Percentiles rank a stretch among this genome's conserved stretches.
Evolutionary conservation across 2,113 vertebrate species (phyloP).

Genomic region (Indri indri): DNA sequence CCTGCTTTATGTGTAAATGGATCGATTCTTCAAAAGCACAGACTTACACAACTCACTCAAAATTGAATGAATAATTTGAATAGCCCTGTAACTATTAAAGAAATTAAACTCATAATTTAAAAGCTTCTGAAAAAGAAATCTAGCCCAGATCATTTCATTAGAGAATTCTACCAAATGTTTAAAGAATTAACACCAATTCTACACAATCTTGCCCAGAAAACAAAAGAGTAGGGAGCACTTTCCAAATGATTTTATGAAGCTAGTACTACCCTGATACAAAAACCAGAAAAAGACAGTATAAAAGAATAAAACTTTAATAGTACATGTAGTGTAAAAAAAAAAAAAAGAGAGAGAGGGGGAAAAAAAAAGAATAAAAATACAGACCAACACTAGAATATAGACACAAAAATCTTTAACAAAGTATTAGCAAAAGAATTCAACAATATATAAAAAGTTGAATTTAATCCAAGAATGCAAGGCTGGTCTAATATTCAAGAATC

Average conservation of each 20-base stretch:
- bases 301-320: not conserved
- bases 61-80: constrained; percentile 11
- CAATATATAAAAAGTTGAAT: not conserved
- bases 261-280: not conserved
- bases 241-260: not conserved
- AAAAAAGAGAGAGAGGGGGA: no score
- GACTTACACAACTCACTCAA: not conserved
- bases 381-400: not conserved
- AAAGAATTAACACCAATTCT: constrained; percentile 27
- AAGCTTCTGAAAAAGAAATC: constrained; percentile 5
- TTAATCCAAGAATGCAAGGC: not conserved
- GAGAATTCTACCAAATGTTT: constrained; percentile 25
- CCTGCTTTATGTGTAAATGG: not conserved
- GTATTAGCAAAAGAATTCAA: not conserved
- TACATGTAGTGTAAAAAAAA: no score
- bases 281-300: not conserved
- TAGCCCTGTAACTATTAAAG: not conserved
- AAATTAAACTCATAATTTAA: constrained; percentile 45
- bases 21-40: not conserved
- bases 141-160: not conserved
- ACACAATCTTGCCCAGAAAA: not conserved
- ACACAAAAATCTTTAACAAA: not conserved
- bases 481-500: not conserved
- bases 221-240: not conserved
- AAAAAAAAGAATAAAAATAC: not conserved